These are phyloP conservation scores for Drosophila equinoxialis DNA, from an alignment of 1,140 invertebrate species.

Conservation along the genomic window DNA sequence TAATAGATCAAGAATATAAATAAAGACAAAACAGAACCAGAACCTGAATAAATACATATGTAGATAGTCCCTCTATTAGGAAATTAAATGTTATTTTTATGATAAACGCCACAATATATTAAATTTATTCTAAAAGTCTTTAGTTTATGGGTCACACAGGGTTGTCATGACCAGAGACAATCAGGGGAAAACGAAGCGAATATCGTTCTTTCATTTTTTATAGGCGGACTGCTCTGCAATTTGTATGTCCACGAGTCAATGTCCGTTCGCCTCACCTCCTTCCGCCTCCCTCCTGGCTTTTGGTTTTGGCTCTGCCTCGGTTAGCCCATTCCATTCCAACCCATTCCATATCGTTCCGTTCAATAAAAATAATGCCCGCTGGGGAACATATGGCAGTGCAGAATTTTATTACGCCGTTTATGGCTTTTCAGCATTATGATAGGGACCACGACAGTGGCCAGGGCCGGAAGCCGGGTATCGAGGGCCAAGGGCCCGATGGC, in stretches of 20 bases:
- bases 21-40: neutral
- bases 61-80: slow-evolving; percentile 34
- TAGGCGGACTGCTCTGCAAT: slow-evolving; percentile 53
- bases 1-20: neutral
- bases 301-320: neutral
- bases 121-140: slow-evolving; percentile 77
- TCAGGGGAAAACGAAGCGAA: slow-evolving; percentile 13
- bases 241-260: slow-evolving; percentile 53
- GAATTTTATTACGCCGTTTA: slow-evolving; percentile 80
- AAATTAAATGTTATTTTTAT: slow-evolving; percentile 72
- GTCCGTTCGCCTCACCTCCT: slow-evolving; percentile 23
- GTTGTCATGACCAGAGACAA: slow-evolving; percentile 22
- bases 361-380: slow-evolving; percentile 80
- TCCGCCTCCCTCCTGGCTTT: neutral
- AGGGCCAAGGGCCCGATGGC: neutral
- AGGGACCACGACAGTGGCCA: slow-evolving; percentile 30
- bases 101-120: slow-evolving; percentile 77
- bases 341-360: slow-evolving; percentile 41
- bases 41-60: neutral
- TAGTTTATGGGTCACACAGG: slow-evolving; percentile 64
- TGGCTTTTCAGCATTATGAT: slow-evolving; percentile 78
- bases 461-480: neutral
- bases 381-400: slow-evolving; percentile 80
- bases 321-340: slow-evolving; percentile 35
- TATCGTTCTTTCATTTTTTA: slow-evolving; percentile 20